These are phyloP conservation scores for Xanthorhoe designata DNA, from an alignment of 2,888 invertebrate genomes.

Conservation along the genomic window DNA sequence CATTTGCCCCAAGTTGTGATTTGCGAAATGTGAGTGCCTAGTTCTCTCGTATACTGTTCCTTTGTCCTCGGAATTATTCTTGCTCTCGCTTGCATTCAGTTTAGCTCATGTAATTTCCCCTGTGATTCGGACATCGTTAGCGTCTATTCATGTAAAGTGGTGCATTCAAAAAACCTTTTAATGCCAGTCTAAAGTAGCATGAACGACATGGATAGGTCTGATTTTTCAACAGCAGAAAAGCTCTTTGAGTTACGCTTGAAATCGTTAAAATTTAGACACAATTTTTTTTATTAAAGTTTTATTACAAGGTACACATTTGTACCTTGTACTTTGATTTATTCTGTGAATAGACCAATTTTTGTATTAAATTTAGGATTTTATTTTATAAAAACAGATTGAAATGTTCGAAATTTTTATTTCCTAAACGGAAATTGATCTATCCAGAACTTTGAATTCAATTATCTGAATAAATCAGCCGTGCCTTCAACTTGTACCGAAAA, in stretches of 20 bases:
- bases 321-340: too few relatives aligned
- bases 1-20: neutral
- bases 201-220: conserved; percentile 24
- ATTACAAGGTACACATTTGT: too few relatives aligned
- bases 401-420: neutral
- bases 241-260: neutral
- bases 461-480: conserved; percentile 27
- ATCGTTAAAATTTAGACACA: neutral
- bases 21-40: conserved; percentile 2
- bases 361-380: neutral
- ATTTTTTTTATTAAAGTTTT: neutral
- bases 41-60: conserved; percentile 5
- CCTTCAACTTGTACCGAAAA: conserved; percentile 43
- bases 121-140: conserved; percentile 73
- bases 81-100: conserved; percentile 40
- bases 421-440: neutral
- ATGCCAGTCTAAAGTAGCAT: conserved; percentile 34
- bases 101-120: conserved; percentile 68
- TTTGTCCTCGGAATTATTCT: conserved; percentile 30
- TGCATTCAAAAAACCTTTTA: conserved; percentile 48
- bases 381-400: neutral
- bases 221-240: conserved; percentile 23
- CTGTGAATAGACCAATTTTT: neutral
- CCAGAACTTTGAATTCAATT: conserved; percentile 16
- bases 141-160: conserved; percentile 70